These are phyloP conservation scores for Pachycephala philippinensis DNA, from an alignment of 2,113 vertebrate genomes.

Conservation along the genomic window DNA sequence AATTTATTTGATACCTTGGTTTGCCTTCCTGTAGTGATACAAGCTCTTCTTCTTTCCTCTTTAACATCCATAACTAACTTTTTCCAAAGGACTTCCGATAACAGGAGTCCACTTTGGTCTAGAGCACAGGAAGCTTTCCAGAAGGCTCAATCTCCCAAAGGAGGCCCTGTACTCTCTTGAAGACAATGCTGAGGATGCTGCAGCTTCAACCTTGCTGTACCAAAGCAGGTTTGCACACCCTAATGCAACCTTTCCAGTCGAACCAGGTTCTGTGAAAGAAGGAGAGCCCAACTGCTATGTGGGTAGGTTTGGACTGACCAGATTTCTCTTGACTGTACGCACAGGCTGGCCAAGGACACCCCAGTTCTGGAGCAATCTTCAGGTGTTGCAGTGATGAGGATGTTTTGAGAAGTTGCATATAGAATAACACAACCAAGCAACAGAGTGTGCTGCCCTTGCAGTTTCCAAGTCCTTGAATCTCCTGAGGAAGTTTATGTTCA, in stretches of 20 bases:
- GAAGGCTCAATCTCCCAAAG: not conserved
- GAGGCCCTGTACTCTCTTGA: not conserved
- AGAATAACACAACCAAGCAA: not conserved
- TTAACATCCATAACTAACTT: not conserved
- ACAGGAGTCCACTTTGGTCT: not conserved
- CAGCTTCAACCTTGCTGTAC: not conserved
- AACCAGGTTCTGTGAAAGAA: not conserved
- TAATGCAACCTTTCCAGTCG: not conserved
- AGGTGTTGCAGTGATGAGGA: not conserved
- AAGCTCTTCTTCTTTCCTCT: slow-evolving; percentile 21
- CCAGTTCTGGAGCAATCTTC: not conserved
- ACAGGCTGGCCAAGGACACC: not conserved
- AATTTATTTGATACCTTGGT: not conserved
- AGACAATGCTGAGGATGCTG: not conserved
- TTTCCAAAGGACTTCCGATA: slow-evolving; percentile 1
- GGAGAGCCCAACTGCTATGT: not conserved
- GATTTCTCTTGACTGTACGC: not conserved
- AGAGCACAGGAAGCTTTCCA: not conserved
- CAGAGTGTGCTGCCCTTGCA: not conserved
- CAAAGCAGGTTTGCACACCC: not conserved
- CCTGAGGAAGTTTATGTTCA: not conserved
- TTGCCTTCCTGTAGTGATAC: not conserved
- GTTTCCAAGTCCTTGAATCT: not conserved
- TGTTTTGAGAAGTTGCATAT: not conserved
- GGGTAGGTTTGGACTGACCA: not conserved